Percentiles rank a stretch among this genome's conserved stretches.
phyloP scores from a whole-genome alignment of 2,888 invertebrate genomes.

The Agapetus fuscipes region DNA sequence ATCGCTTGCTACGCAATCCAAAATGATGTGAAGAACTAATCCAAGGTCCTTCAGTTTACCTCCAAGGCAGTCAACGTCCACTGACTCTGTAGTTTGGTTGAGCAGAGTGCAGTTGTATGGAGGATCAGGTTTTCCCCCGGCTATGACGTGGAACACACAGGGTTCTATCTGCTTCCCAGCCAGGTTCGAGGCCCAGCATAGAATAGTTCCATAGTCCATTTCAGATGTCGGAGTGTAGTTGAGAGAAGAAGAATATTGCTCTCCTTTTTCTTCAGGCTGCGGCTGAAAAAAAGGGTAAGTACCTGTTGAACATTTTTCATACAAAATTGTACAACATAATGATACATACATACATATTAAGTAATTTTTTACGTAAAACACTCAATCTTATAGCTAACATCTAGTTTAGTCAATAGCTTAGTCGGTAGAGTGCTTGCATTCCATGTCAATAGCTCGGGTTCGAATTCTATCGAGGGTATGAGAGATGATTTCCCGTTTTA shows the following conservation, averaged over 20 bases:
- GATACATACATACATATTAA: background rate
- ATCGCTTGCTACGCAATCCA: no score
- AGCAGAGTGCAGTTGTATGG: conserved; percentile 67
- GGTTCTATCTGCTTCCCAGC: conserved; percentile 64
- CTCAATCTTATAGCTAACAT: no score
- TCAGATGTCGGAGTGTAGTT: conserved; percentile 53
- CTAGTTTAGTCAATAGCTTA: no score
- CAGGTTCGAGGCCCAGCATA: conserved; percentile 65
- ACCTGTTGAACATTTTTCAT: no score
- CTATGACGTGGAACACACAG: conserved; percentile 67
- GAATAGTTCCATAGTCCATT: conserved; percentile 67
- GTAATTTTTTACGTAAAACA: background rate
- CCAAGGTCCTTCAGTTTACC: no score
- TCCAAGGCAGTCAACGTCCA: conserved; percentile 63
- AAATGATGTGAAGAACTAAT: no score
- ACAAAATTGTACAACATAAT: background rate
- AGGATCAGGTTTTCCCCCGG: conserved; percentile 69
- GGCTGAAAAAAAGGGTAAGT: conserved; percentile 15
- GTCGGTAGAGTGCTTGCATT: no score
- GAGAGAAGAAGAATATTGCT: conserved; percentile 39
- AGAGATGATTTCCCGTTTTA: no score
- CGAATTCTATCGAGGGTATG: no score
- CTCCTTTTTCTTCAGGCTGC: conserved; percentile 23
- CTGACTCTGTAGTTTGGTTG: conserved; percentile 67
- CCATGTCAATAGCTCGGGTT: no score